A percentile compares a stretch with the other conserved stretches of the same genome.
These are phyloP conservation scores for Xiphophorus hellerii DNA, from an alignment of 2,113 vertebrate genomes.

Conservation along the genomic window DNA sequence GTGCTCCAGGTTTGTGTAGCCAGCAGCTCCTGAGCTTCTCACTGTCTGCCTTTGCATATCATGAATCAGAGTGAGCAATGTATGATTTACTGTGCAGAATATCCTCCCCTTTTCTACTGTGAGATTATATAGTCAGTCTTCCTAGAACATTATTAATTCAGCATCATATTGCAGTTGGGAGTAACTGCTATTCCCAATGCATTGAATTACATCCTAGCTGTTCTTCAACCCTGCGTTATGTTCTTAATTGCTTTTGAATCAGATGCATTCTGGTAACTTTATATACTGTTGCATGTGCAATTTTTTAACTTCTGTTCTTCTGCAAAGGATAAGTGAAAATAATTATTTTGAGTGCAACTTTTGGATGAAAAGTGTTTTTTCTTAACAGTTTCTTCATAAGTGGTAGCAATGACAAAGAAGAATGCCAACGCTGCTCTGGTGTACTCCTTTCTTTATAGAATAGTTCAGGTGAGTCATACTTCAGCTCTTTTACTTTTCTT, in stretches of 20 bases:
- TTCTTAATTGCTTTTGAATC: constrained; percentile 40
- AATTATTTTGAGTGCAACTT: not conserved
- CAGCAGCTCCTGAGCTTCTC: constrained; percentile 9
- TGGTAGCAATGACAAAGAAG: constrained; percentile 86
- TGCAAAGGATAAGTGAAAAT: not conserved
- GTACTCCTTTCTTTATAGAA: constrained; percentile 85
- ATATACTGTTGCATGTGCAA: constrained; percentile 28
- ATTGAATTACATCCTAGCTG: constrained; percentile 34
- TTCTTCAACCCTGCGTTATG: constrained; percentile 45
- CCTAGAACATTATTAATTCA: constrained; percentile 64
- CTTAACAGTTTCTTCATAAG: constrained; percentile 74
- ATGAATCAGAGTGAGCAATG: constrained; percentile 23
- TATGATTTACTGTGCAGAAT: constrained; percentile 14
- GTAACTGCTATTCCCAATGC: constrained; percentile 49
- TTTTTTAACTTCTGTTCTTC: not conserved
- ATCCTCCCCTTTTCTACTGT: not conserved
- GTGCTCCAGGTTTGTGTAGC: constrained; percentile 24
- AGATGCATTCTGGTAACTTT: constrained; percentile 31
- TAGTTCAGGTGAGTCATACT: constrained; percentile 78
- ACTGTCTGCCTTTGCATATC: constrained; percentile 30
- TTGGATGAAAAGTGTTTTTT: constrained; percentile 13
- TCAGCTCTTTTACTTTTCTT: not conserved
- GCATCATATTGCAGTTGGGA: constrained; percentile 43
- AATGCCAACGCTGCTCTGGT: constrained; percentile 84
- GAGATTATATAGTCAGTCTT: constrained; percentile 27